These are phyloP conservation scores for Apaloderma vittatum DNA, from an alignment of 2,113 vertebrate species.

Conservation along the genomic window DNA sequence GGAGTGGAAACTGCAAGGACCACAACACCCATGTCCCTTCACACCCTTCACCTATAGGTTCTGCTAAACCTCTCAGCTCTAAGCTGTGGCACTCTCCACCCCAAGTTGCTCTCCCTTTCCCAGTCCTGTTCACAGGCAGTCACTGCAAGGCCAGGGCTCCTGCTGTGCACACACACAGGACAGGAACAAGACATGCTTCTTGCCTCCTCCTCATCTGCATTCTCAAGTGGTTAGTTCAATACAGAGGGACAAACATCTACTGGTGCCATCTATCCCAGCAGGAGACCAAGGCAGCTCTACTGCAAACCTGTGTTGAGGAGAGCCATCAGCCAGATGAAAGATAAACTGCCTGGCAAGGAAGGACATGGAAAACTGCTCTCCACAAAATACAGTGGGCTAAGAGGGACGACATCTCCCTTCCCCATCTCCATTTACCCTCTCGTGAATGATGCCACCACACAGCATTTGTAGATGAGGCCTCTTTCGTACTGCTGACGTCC, in stretches of 20 bases:
- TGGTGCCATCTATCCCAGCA: not conserved
- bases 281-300: not conserved
- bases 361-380: fast-evolving
- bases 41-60: too few species aligned
- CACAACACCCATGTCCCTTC: not conserved
- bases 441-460: not conserved
- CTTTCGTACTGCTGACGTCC: not conserved
- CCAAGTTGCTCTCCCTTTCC: not conserved
- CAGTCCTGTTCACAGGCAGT: not conserved
- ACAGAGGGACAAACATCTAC: not conserved
- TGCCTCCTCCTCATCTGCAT: not conserved
- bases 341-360: not conserved
- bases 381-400: not conserved
- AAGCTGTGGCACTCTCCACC: not conserved
- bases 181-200: not conserved
- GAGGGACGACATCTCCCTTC: not conserved
- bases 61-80: not conserved
- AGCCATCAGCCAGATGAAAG: not conserved
- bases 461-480: not conserved
- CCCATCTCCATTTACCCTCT: not conserved
- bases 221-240: not conserved
- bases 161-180: fast-evolving
- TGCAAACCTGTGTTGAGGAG: not conserved
- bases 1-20: not conserved
- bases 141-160: not conserved